Evolutionary conservation across 2,888 invertebrate species (phyloP).

Genomic region (Listrodromus nycthemerus): DNA sequence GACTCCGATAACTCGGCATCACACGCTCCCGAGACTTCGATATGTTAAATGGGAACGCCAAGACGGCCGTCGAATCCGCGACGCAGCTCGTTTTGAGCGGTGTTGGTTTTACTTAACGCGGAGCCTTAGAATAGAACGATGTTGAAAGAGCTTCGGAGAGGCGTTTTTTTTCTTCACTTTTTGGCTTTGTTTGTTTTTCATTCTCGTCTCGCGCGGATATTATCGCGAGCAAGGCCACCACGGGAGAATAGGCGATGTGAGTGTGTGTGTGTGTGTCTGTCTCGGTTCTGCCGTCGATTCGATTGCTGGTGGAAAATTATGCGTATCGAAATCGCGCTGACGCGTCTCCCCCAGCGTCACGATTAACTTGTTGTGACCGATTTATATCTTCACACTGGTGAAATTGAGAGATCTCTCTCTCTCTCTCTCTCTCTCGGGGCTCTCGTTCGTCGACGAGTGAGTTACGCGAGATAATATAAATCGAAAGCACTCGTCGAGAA

Average conservation of each 20-base stretch:
- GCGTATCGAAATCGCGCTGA: conserved; percentile 29
- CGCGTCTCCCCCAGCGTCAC: conserved; percentile 28
- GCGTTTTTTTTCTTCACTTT: conserved; percentile 27
- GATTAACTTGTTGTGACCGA: conserved; percentile 62
- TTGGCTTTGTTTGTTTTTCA: conserved; percentile 11
- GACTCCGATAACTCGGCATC: conserved; percentile 64
- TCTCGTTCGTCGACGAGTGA: neutral
- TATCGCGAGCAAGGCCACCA: conserved; percentile 61
- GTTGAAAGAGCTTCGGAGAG: conserved; percentile 35
- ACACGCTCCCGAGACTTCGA: conserved; percentile 26
- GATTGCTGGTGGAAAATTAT: conserved; percentile 64
- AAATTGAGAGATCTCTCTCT: neutral
- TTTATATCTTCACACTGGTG: conserved; percentile 41
- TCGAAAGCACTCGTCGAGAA: conserved; percentile 5
- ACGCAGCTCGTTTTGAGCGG: neutral
- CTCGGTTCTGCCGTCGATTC: conserved; percentile 10
- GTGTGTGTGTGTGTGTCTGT: neutral
- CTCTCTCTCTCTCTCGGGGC: neutral
- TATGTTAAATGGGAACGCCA: conserved; percentile 38
- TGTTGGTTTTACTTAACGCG: conserved; percentile 9
- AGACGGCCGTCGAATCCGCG: conserved; percentile 33
- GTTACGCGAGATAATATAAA: neutral
- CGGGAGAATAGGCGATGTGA: neutral
- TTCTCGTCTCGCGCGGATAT: conserved; percentile 37
- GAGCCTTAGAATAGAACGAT: conserved; percentile 55